These are phyloP conservation scores for Piprites chloris DNA, from an alignment of 2,113 vertebrate species.

Conservation along the genomic window DNA sequence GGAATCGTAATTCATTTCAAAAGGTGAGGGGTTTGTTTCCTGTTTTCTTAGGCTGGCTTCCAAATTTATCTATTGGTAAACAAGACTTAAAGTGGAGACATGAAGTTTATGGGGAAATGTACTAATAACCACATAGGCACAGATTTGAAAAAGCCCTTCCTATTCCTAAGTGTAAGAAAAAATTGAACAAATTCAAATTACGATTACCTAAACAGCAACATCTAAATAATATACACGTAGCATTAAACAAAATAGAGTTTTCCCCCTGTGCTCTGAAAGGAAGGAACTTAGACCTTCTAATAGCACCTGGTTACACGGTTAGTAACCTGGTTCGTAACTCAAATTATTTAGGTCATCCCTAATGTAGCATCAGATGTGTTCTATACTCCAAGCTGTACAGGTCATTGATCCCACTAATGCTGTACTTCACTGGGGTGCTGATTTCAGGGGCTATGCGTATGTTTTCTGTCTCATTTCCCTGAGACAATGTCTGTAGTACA, in stretches of 20 bases:
- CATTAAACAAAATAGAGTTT: not conserved
- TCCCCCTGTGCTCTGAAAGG: not conserved
- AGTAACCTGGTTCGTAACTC: not conserved
- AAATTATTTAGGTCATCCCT: not conserved
- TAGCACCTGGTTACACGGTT: not conserved
- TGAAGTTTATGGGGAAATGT: not conserved
- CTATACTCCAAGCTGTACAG: not conserved
- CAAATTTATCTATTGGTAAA: not conserved
- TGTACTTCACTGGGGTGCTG: not conserved
- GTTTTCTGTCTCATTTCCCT: not conserved
- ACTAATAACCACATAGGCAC: not conserved
- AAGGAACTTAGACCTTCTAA: not conserved
- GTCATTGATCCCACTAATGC: not conserved
- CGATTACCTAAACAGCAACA: not conserved
- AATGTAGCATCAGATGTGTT: not conserved
- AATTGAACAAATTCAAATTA: not conserved
- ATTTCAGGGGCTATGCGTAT: not conserved
- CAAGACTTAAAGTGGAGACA: not conserved
- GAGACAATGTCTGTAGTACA: not conserved
- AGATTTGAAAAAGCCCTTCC: not conserved
- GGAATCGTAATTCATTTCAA: not conserved
- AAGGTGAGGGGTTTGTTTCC: not conserved
- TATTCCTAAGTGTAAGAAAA: not conserved
- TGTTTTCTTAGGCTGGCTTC: not conserved
- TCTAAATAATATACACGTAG: not conserved